Percentiles rank a stretch among this genome's conserved stretches.
Evolutionary conservation across 1,140 invertebrate genomes (phyloP).

Genomic region (Drosophila prosaltans): DNA sequence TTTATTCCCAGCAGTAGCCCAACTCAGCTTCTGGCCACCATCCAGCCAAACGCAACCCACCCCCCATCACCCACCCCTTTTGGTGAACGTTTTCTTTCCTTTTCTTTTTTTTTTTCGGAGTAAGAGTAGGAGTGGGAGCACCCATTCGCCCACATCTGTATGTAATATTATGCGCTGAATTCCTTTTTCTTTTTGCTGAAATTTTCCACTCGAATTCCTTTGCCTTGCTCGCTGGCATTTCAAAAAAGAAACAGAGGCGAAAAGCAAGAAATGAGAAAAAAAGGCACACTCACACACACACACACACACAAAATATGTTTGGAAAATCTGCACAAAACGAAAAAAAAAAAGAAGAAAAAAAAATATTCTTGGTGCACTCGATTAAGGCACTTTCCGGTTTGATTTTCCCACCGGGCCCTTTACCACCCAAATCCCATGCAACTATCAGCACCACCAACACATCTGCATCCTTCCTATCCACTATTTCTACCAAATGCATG

Average conservation of each 20-base stretch:
- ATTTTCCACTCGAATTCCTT: constrained; percentile 69
- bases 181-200: constrained; percentile 43
- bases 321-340: constrained; percentile 42
- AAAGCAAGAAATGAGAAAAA: constrained; percentile 43
- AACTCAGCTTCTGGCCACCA: neutral
- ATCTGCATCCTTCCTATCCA: constrained; percentile 1
- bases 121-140: neutral
- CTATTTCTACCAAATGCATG: constrained; percentile 3
- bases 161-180: constrained; percentile 42
- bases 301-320: constrained; percentile 2
- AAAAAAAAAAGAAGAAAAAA: constrained; percentile 19
- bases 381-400: constrained; percentile 67
- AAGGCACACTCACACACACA: constrained; percentile 24
- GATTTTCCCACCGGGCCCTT: constrained; percentile 23
- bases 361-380: constrained; percentile 68
- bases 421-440: neutral
- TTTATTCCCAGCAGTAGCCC: constrained; percentile 42
- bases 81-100: neutral
- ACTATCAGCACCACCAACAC: neutral
- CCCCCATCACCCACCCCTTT: neutral
- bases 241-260: neutral
- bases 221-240: constrained; percentile 25
- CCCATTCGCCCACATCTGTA: constrained; percentile 19
- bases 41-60: neutral
- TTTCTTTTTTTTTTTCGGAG: neutral